These are phyloP conservation scores for Strix aluco DNA, from an alignment of 2,113 vertebrate species.

Conservation along the genomic window DNA sequence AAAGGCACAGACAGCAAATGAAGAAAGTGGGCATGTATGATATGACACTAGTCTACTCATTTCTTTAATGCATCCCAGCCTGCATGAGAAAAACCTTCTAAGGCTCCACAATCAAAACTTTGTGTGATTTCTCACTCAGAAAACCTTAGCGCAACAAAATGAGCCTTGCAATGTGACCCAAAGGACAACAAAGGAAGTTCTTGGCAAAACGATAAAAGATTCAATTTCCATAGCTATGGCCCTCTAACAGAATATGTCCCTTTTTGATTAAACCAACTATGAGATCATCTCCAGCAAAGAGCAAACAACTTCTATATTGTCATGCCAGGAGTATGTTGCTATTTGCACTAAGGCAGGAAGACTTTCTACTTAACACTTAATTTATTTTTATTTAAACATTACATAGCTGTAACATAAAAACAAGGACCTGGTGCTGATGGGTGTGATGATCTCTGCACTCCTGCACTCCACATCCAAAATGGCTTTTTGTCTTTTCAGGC, in stretches of 20 bases:
- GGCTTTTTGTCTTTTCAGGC: not conserved
- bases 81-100: not conserved
- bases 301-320: constrained; percentile 33
- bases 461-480: not conserved
- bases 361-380: constrained; percentile 46
- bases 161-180: constrained; percentile 34
- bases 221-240: constrained; percentile 27
- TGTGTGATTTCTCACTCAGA: not conserved
- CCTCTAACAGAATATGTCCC: not conserved
- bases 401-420: constrained; percentile 31
- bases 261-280: constrained; percentile 58
- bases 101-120: constrained; percentile 2
- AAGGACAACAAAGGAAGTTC: constrained; percentile 42
- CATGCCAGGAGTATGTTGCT: constrained; percentile 39
- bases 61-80: constrained; percentile 11
- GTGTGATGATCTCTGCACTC: not conserved
- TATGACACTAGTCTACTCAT: not conserved
- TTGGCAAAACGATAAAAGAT: constrained; percentile 28
- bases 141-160: not conserved
- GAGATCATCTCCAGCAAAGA: constrained; percentile 48
- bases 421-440: not conserved
- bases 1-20: not conserved
- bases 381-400: constrained; percentile 57
- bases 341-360: constrained; percentile 39
- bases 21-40: not conserved